Percentiles rank a stretch among this genome's conserved stretches.
These are phyloP conservation scores for Babylonia areolata DNA, from an alignment of 1,140 invertebrate genomes.

Conservation along the genomic window DNA sequence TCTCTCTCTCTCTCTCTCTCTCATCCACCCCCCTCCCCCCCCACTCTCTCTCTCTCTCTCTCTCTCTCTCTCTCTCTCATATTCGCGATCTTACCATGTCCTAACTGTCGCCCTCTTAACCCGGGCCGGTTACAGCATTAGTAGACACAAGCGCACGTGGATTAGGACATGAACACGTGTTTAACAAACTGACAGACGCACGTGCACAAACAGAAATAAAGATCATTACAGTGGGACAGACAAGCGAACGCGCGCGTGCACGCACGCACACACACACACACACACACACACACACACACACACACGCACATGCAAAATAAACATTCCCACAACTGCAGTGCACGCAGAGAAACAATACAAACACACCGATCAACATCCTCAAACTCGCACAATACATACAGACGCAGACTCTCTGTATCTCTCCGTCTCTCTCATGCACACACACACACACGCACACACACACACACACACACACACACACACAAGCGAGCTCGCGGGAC, in stretches of 20 bases:
- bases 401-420: background rate
- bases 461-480: background rate
- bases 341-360: background rate
- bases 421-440: background rate
- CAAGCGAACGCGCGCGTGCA: background rate
- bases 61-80: background rate
- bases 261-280: slow-evolving; percentile 16
- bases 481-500: background rate
- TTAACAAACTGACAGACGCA: slow-evolving; percentile 3
- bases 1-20: no score
- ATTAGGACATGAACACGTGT: background rate
- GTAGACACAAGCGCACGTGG: background rate
- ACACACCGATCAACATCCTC: background rate
- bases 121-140: no score
- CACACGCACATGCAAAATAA: background rate
- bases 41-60: no score
- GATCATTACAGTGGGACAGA: background rate
- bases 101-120: no score
- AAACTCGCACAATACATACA: background rate
- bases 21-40: no score
- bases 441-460: slow-evolving; percentile 3
- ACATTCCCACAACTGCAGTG: background rate
- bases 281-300: slow-evolving; percentile 20
- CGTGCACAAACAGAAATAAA: background rate
- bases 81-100: background rate